A percentile compares a stretch with the other conserved stretches of the same genome.
Evolutionary conservation across 53 echinoderm and acorn worm species (phyloP).

Genomic region (Astropecten irregularis): DNA sequence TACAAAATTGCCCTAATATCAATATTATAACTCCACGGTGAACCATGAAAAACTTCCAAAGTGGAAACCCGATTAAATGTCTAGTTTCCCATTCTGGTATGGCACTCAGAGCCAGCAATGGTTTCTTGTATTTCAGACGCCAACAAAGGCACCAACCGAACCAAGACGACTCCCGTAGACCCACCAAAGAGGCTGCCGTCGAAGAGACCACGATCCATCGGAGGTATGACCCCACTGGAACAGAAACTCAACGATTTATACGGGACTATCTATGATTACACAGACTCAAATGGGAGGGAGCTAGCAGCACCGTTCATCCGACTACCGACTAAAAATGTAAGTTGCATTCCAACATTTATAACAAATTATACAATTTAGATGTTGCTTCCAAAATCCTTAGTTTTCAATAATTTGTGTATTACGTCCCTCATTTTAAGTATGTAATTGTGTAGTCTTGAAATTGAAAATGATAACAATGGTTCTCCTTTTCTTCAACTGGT

Average conservation of each 20-base stretch:
- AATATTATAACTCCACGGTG: too few relatives aligned
- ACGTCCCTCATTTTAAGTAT: too few relatives aligned
- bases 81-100: too few relatives aligned
- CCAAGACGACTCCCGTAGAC: constrained; percentile 50
- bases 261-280: constrained; percentile 77
- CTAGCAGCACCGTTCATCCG: constrained; percentile 84
- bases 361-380: not conserved
- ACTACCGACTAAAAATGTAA: constrained; percentile 96
- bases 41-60: too few relatives aligned
- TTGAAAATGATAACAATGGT: too few relatives aligned
- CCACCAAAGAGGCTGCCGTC: constrained; percentile 58
- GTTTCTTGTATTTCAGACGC: constrained; percentile 44
- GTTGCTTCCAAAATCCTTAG: not conserved
- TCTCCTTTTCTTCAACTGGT: too few relatives aligned
- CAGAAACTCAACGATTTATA: constrained; percentile 91
- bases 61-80: too few relatives aligned
- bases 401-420: not conserved
- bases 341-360: too few relatives aligned
- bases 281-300: constrained; percentile 79
- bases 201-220: constrained; percentile 66
- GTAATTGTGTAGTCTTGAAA: too few relatives aligned
- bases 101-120: constrained; percentile 48
- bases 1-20: too few relatives aligned
- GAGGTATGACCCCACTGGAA: constrained; percentile 67
- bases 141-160: not conserved